Evolutionary conservation across 2,113 vertebrate species (phyloP), one percentile per base, ranked within the genome.

Genomic region (Clarias batrachus): DNA sequence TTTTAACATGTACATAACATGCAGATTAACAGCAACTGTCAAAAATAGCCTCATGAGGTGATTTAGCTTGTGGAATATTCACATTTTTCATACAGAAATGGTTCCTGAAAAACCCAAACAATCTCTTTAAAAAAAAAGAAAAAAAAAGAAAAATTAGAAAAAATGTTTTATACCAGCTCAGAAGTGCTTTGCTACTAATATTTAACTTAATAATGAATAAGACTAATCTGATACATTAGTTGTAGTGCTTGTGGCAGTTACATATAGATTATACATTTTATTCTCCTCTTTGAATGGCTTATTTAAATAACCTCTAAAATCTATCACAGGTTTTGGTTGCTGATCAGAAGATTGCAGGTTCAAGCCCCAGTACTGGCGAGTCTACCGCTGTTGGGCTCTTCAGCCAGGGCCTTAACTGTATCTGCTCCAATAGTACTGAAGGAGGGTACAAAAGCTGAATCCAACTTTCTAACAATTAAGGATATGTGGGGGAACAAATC

Each of bases 61-160:
- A 52, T 71, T 57, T 21, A 85, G 25, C 1, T 78, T 30, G 65
- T 48, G 74, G n/a, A 79, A 56, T 25, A 56, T 19, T 85, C 48
- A 66, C 84, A 68, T 37, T 85, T 68, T 63, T 48, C 48, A 48
- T 9, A 48, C 48, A 48, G 66, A 30, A 77, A 33, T 74, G 78
- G 52, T 68, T 79, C n/a, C 57, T 52, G 71, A 59, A 85, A 63
- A 65, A 17, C 41, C 59, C 37, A 77, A 77, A 85, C 76, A 56
- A 17, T 10, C 25, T 2, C 23, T 37, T 59, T 59, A 13, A 12
- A 84, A 73, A 70, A 30, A 30, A 73, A 41, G 41, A 41, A 82
- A 21, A 48, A 48, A 48, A 48, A 48, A 48, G 30, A 33, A 33
- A 33, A 1, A 33, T 33, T 33, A 33, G 30, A 33, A 33, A 33